Conservation (phyloP, 1,140 invertebrate genomes). For the Drosophila funebris region DNA sequence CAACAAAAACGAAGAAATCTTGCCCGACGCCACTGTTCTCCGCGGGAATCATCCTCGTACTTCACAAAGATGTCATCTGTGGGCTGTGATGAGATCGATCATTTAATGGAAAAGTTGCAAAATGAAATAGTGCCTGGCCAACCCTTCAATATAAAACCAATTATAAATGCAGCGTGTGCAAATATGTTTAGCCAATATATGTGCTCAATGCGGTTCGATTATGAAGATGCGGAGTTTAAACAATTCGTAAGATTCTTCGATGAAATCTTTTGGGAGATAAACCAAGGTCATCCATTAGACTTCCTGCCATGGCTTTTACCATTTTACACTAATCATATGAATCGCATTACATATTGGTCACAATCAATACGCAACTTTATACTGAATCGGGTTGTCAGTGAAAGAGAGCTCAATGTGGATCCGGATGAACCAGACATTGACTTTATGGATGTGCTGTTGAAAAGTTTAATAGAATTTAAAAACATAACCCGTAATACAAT, state of each 20-base stretch:
- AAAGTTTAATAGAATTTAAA: slow-evolving; percentile 87
- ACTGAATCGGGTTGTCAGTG: slow-evolving; percentile 88
- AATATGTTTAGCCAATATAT: slow-evolving; percentile 95
- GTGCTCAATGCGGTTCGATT: slow-evolving; percentile 90
- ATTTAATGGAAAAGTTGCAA: slow-evolving; percentile 85
- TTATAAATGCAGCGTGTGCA: slow-evolving; percentile 88
- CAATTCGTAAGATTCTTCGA: slow-evolving; percentile 90
- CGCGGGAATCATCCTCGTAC: slow-evolving; percentile 88
- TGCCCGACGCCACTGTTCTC: slow-evolving; percentile 90
- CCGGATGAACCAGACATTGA: slow-evolving; percentile 86
- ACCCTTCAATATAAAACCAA: slow-evolving; percentile 85
- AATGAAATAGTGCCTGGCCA: slow-evolving; percentile 80
- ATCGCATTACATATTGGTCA: slow-evolving; percentile 88
- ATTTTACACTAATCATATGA: slow-evolving; percentile 88
- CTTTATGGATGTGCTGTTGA: slow-evolving; percentile 90
- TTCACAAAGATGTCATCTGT: slow-evolving; percentile 88
- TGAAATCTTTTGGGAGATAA: slow-evolving; percentile 95
- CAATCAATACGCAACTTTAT: slow-evolving; percentile 90
- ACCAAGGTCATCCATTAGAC: slow-evolving; percentile 94
- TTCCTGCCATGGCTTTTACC: slow-evolving; percentile 93
- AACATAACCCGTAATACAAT: slow-evolving; percentile 88
- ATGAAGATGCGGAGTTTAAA: slow-evolving; percentile 87
- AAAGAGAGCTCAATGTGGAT: slow-evolving; percentile 85
- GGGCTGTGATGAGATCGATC: slow-evolving; percentile 86
- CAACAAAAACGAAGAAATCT: slow-evolving; percentile 91